phyloP scores from a whole-genome alignment of 2,888 invertebrate species.

The Odontothrips loti region DNA sequence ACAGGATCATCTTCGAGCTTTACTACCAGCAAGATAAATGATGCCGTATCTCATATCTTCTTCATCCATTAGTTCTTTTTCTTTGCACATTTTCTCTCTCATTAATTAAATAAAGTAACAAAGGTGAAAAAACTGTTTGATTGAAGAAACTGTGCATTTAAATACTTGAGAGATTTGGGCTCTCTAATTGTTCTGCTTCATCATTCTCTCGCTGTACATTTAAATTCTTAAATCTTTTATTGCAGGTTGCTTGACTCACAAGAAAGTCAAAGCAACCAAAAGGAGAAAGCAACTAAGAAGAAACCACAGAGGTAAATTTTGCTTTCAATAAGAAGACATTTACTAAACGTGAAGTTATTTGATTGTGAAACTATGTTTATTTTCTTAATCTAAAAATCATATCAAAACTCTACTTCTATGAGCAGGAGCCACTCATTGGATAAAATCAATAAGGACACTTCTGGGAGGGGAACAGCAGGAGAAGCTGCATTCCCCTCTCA shows the following conservation, averaged over 20 bases:
- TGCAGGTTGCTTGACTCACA: conserved; percentile 10
- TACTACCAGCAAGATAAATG: too few species aligned
- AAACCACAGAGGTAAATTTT: conserved; percentile 6
- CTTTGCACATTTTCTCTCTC: too few species aligned
- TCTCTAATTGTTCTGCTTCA: too few species aligned
- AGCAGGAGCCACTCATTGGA: conserved; percentile 18
- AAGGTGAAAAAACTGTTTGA: too few species aligned
- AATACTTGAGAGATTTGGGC: too few species aligned
- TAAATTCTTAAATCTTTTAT: neutral
- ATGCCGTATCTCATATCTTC: too few species aligned
- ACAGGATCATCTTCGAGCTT: too few species aligned
- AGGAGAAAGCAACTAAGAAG: conserved; percentile 13
- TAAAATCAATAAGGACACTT: conserved; percentile 10
- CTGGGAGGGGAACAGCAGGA: neutral
- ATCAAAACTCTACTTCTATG: neutral
- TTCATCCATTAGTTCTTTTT: too few species aligned
- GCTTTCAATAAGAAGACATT: neutral
- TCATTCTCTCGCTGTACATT: neutral
- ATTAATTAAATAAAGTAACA: too few species aligned
- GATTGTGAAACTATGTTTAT: neutral
- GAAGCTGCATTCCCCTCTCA: neutral
- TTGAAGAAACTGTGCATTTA: too few species aligned
- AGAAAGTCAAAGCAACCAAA: conserved; percentile 18
- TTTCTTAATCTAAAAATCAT: neutral
- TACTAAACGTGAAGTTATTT: neutral